phyloP scores from a whole-genome alignment of 2,797 vertebrate species.

The Microchirus variegatus region DNA sequence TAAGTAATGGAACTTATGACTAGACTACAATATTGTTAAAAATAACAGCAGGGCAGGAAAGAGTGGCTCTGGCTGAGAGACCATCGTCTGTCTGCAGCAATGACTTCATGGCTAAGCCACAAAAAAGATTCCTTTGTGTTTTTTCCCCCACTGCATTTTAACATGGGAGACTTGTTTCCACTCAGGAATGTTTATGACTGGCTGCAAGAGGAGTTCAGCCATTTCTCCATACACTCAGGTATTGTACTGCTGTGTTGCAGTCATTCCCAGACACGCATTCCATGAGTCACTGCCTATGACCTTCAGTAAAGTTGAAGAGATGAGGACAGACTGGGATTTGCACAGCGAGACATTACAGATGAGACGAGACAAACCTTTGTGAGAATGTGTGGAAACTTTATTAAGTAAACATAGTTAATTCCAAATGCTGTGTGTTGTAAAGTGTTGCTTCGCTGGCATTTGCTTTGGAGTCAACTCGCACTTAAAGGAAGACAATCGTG shows the following conservation, averaged over 20 bases:
- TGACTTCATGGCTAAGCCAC: constrained; percentile 29
- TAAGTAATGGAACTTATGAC: not conserved
- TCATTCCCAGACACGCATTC: not conserved
- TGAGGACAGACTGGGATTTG: too few species aligned
- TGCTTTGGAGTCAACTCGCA: too few species aligned
- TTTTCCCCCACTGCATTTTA: constrained; percentile 14
- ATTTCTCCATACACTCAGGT: constrained; percentile 34
- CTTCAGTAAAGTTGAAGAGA: too few species aligned
- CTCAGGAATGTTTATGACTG: constrained; percentile 45
- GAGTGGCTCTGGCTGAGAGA: constrained; percentile 19
- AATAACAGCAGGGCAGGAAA: constrained; percentile 2
- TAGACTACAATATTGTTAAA: constrained; percentile 7
- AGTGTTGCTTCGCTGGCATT: too few species aligned
- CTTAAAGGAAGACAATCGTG: too few species aligned
- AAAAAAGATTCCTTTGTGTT: constrained; percentile 3
- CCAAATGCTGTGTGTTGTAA: too few species aligned
- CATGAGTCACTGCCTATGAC: constrained; percentile 4
- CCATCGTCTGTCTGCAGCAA: constrained; percentile 13
- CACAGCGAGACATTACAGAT: too few species aligned
- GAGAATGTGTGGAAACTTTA: too few species aligned
- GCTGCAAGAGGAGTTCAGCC: constrained; percentile 7
- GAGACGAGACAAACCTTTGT: too few species aligned
- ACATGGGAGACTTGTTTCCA: constrained; percentile 15
- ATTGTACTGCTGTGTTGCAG: constrained; percentile 21
- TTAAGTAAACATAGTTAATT: too few species aligned